phyloP scores from a whole-genome alignment of 2,797 vertebrate genomes.

The Siniperca obscura region DNA sequence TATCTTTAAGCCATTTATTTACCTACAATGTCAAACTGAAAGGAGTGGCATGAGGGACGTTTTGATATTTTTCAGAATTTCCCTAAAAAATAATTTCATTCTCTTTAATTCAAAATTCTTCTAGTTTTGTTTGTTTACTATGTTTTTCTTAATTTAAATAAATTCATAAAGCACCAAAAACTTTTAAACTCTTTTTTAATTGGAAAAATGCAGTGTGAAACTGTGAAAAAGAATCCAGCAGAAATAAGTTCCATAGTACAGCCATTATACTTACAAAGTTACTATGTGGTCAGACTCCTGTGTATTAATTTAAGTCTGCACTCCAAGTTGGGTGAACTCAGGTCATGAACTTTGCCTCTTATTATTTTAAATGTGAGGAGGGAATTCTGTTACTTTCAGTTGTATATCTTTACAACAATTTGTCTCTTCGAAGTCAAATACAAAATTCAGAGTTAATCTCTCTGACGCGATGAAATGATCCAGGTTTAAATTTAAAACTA shows the following conservation, averaged over 20 bases:
- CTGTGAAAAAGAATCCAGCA: not conserved
- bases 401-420: constrained; percentile 12
- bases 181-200: not conserved
- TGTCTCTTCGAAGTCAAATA: constrained; percentile 8
- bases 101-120: not conserved
- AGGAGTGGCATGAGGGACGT: constrained; percentile 2
- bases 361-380: constrained; percentile 54
- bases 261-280: constrained; percentile 7
- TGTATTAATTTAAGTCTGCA: constrained; percentile 45
- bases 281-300: constrained; percentile 16
- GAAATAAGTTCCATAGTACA: not conserved
- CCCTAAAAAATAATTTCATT: constrained; percentile 4
- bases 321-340: constrained; percentile 53
- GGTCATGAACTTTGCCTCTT: constrained; percentile 58
- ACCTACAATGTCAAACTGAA: constrained; percentile 74
- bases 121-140: not conserved
- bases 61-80: constrained; percentile 2
- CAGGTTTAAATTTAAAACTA: not conserved
- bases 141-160: constrained; percentile 14
- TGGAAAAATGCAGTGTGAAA: constrained; percentile 11
- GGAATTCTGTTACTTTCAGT: constrained; percentile 15
- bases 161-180: not conserved
- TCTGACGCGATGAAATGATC: not conserved
- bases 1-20: constrained; percentile 72
- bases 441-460: constrained; percentile 6